Evolutionary conservation across 2,113 vertebrate genomes (phyloP).

Genomic region (Dendrocopos noguchii): DNA sequence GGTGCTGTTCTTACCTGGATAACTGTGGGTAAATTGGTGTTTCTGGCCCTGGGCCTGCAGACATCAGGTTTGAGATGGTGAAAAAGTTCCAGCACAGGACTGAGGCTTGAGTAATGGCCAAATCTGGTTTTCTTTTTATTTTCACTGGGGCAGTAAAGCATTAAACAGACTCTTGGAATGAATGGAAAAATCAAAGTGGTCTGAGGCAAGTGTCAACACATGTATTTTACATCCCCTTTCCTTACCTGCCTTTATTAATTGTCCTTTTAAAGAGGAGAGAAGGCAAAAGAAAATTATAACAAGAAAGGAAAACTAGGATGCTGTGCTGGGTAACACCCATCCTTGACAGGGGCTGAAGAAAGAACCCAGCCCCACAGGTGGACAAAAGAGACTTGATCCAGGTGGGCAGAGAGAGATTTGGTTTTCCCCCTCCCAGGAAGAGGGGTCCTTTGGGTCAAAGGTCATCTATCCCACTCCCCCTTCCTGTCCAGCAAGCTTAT

Average conservation of each 20-base stretch:
- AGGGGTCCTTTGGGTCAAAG: too few relatives aligned
- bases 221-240: background rate
- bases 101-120: background rate
- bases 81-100: background rate
- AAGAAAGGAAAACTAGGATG: background rate
- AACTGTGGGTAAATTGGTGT: background rate
- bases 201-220: background rate
- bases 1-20: background rate
- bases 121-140: background rate
- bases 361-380: too few relatives aligned
- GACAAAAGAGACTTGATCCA: too few relatives aligned
- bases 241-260: background rate
- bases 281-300: background rate
- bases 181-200: background rate
- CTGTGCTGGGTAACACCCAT: too few relatives aligned
- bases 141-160: background rate
- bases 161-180: background rate
- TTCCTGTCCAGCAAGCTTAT: too few relatives aligned
- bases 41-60: background rate
- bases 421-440: too few relatives aligned
- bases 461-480: too few relatives aligned
- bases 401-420: too few relatives aligned
- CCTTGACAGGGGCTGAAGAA: too few relatives aligned
- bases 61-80: background rate
- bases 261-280: background rate